Conservation (phyloP, 2,113 vertebrate species). For the Pao palembangensis region DNA sequence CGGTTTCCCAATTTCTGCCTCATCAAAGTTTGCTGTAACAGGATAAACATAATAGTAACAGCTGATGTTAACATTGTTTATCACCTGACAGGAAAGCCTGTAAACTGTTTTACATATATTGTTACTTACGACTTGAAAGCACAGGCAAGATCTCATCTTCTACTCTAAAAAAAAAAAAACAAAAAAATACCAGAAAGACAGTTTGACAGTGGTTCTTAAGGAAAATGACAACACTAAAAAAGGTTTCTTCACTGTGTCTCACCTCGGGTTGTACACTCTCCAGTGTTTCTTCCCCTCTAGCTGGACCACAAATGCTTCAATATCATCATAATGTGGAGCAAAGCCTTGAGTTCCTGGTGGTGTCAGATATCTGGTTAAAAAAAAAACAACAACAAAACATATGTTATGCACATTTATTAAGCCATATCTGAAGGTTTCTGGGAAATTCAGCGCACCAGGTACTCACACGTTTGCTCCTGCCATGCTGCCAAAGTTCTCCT, state of each 20-base stretch:
- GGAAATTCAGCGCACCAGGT: not conserved
- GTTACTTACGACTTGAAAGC: constrained; percentile 77
- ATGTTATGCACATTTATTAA: not conserved
- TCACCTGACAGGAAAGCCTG: not conserved
- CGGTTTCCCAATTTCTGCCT: constrained; percentile 82
- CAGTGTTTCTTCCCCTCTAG: constrained; percentile 95
- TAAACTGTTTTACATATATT: no score
- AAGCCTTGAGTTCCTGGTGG: constrained; percentile 92
- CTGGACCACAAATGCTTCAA: constrained; percentile 95
- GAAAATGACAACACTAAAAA: not conserved
- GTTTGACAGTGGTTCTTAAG: not conserved
- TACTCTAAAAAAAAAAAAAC: constrained; percentile 61
- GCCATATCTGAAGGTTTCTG: not conserved
- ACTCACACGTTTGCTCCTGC: constrained; percentile 86
- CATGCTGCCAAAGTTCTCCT: constrained; percentile 95
- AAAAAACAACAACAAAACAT: not conserved
- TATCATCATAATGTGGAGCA: constrained; percentile 96
- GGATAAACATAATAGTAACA: not conserved
- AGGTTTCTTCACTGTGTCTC: not conserved
- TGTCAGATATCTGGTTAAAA: constrained; percentile 82
- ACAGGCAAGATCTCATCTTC: constrained; percentile 72
- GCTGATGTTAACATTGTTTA: not conserved
- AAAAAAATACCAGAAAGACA: constrained; percentile 14
- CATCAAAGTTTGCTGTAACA: constrained; percentile 79
- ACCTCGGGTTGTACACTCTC: constrained; percentile 89